phyloP scores from a whole-genome alignment of 1,140 invertebrate genomes.

The Tribolium madens region DNA sequence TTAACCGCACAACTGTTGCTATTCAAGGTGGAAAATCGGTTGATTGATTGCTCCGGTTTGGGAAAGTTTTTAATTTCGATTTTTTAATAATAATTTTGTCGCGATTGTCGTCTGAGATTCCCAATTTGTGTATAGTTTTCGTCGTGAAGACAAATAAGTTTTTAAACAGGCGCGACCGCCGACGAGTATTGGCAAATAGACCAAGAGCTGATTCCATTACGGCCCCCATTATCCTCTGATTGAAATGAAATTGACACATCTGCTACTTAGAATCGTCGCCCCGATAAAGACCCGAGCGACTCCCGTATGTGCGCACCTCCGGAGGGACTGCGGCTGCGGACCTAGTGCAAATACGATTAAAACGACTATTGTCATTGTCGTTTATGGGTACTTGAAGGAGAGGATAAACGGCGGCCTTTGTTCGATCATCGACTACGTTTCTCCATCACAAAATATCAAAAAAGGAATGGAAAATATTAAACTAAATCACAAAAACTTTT shows the following conservation, averaged over 20 bases:
- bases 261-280: slow-evolving; percentile 62
- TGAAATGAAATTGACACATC: slow-evolving; percentile 67
- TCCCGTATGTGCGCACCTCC: slow-evolving; percentile 7
- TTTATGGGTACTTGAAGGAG: slow-evolving; percentile 29
- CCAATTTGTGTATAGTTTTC: background rate
- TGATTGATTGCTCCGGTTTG: slow-evolving; percentile 18
- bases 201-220: slow-evolving; percentile 66
- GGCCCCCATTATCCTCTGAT: slow-evolving; percentile 65
- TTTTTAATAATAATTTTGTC: background rate
- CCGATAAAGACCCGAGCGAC: slow-evolving; percentile 26
- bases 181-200: slow-evolving; percentile 65
- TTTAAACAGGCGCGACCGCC: slow-evolving; percentile 45
- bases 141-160: background rate
- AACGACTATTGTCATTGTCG: slow-evolving; percentile 45
- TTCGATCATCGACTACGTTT: slow-evolving; percentile 1
- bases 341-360: slow-evolving; percentile 45
- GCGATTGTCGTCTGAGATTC: background rate
- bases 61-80: slow-evolving; percentile 1
- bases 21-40: slow-evolving; percentile 23
- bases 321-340: slow-evolving; percentile 25
- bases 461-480: background rate
- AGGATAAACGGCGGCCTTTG: slow-evolving; percentile 19
- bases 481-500: too few species aligned
- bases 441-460: background rate
- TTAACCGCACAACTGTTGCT: slow-evolving; percentile 22